Evolutionary conservation across 2,113 vertebrate species (phyloP).

Genomic region (Pantherophis guttatus): DNA sequence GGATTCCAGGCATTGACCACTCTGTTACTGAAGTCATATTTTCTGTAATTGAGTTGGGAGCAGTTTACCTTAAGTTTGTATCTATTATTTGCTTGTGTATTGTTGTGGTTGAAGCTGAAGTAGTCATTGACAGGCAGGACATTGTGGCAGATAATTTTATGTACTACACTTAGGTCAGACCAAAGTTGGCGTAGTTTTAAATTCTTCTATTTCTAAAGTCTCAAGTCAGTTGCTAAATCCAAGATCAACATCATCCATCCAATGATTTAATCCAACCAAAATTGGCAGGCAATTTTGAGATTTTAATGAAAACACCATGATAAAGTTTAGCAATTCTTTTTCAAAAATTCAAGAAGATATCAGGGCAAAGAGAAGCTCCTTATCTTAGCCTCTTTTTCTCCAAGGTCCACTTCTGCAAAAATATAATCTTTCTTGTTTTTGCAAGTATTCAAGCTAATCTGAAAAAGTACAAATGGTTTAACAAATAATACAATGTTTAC

Average conservation of each 20-base stretch:
- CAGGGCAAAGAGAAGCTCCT: not conserved
- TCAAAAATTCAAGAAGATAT: not conserved
- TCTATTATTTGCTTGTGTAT: no score
- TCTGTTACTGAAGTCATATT: no score
- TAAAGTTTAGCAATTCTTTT: not conserved
- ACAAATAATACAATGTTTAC: not conserved
- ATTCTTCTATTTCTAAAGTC: not conserved
- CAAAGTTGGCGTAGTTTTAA: no score
- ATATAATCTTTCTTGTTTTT: not conserved
- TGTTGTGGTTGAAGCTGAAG: no score
- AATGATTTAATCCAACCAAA: not conserved
- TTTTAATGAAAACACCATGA: not conserved
- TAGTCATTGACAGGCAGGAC: no score
- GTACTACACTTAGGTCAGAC: no score
- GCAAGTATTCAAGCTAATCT: not conserved
- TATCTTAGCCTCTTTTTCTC: not conserved
- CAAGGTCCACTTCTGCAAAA: not conserved
- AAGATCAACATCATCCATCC: not conserved
- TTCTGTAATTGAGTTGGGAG: no score
- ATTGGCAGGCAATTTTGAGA: not conserved
- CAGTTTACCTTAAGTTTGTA: no score
- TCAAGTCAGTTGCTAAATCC: not conserved
- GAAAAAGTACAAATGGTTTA: not conserved
- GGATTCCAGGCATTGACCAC: no score
- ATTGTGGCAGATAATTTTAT: no score